phyloP scores from a whole-genome alignment of 2,797 vertebrate species.

The Oceanodroma leucorhoa region DNA sequence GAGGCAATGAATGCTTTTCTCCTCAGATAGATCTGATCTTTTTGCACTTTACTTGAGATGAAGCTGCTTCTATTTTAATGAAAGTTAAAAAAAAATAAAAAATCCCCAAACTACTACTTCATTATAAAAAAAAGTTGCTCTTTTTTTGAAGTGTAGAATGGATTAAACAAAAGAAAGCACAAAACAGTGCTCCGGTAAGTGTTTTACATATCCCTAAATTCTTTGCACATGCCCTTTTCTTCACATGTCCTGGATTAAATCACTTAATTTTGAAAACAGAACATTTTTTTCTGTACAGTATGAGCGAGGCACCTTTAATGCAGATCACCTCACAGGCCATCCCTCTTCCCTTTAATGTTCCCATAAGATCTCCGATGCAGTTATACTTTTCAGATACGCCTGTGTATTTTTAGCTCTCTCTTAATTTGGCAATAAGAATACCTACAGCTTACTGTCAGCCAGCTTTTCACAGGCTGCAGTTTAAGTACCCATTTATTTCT shows the following conservation, averaged over 20 bases:
- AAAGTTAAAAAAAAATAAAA: background rate
- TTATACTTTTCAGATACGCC: background rate
- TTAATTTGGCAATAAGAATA: slow-evolving; percentile 16
- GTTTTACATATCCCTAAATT: background rate
- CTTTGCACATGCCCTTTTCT: background rate
- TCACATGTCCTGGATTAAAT: background rate
- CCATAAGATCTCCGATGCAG: background rate
- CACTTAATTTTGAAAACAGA: background rate
- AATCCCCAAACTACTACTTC: background rate
- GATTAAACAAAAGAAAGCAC: background rate
- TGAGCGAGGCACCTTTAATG: background rate
- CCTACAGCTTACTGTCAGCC: background rate
- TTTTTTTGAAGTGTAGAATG: background rate
- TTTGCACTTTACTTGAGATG: background rate
- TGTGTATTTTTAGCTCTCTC: background rate
- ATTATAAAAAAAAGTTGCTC: background rate
- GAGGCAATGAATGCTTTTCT: background rate
- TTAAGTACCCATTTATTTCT: background rate
- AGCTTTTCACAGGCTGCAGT: background rate
- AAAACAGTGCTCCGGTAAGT: background rate
- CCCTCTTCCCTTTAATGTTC: background rate
- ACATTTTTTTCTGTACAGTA: background rate
- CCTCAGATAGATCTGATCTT: background rate
- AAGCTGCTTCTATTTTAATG: background rate
- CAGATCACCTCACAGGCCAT: background rate